Evolutionary conservation across 2,888 invertebrate species (phyloP).

Genomic region (Empis stercorea): DNA sequence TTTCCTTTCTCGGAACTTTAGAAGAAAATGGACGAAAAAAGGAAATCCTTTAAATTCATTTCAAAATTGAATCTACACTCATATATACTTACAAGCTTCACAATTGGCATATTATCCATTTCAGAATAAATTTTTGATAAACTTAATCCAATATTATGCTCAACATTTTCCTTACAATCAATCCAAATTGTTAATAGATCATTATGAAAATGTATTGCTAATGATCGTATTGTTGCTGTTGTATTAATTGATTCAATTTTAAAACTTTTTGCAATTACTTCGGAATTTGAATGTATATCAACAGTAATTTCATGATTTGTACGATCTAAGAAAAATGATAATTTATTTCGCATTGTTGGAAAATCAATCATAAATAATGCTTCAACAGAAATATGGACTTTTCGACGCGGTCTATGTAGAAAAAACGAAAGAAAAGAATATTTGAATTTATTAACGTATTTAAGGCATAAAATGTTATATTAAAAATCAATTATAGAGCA

Average conservation of each 20-base stretch:
- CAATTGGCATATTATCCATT: conserved; percentile 35
- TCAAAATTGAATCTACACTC: too few species aligned
- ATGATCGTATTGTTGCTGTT: conserved; percentile 34
- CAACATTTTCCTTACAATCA: conserved; percentile 33
- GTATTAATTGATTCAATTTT: conserved; percentile 34
- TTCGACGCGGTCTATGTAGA: conserved; percentile 31
- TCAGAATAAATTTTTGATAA: conserved; percentile 33
- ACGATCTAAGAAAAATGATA: conserved; percentile 36
- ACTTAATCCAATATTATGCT: conserved; percentile 32
- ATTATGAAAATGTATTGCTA: conserved; percentile 32
- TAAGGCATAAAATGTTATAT: too few species aligned
- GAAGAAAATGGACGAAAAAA: too few species aligned
- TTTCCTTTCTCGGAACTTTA: conserved; percentile 36
- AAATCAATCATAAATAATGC: conserved; percentile 38
- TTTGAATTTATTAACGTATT: too few species aligned
- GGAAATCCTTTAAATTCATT: too few species aligned
- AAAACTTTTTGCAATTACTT: conserved; percentile 32
- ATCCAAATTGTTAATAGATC: conserved; percentile 30
- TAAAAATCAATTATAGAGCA: background rate
- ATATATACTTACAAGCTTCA: conserved; percentile 31
- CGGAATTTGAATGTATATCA: conserved; percentile 32
- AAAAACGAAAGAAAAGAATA: conserved; percentile 1
- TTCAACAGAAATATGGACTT: conserved; percentile 35
- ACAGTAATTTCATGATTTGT: conserved; percentile 33
- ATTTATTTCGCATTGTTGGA: conserved; percentile 34